Base-by-base conservation (phyloP, 2,797 vertebrate species). In the Podarcis siculus region DNA sequence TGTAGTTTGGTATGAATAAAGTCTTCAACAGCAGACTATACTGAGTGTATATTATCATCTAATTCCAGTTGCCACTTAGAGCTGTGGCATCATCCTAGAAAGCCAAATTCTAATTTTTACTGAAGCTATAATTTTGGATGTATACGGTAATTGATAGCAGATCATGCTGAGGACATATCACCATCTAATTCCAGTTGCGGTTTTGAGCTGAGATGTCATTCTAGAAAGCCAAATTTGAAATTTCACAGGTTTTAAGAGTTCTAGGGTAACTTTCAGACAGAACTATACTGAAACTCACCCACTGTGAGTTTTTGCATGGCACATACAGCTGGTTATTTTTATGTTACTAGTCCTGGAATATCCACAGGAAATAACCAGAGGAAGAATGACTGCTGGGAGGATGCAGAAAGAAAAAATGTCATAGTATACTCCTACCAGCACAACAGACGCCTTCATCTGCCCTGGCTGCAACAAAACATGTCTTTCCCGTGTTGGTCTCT, bases 11-110 rank as follows among this genome's bases (percentile, higher is more conserved):
- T 78, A 93, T 73, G 80, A 86, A 91, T 76, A 0, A 80, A 64
- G 87, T 35, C 90, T 93, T 73, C 69, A 93, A 78, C 87, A 64
- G 75, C 69, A n/a, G 75, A 88, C 84, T 0, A 27, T 89, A 83
- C 17, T 35, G 75, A 79, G 79, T 82, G 10, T 25, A 79, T 39
- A 81, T 61, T 32, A 27, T 76, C 79, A 32, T 30, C 1, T 76
- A 81, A 91, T 90, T 93, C 86, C 86, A 89, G 39, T 86, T 93
- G 45, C 89, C 87, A 78, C 39, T 95, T 85, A 83, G 73, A 86
- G 82, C n/a, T 89, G 77, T 81, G 49, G 83, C 91, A 78, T 90
- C 75, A 92, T 37, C 86, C 58, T 85, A 90, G 90, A 81, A 79
- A 95, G 77, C 35, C 81, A 92, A 23, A 89, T 72, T 79, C 6